These are phyloP conservation scores for Ahaetulla prasina DNA, from an alignment of 2,113 vertebrate species.

Conservation along the genomic window DNA sequence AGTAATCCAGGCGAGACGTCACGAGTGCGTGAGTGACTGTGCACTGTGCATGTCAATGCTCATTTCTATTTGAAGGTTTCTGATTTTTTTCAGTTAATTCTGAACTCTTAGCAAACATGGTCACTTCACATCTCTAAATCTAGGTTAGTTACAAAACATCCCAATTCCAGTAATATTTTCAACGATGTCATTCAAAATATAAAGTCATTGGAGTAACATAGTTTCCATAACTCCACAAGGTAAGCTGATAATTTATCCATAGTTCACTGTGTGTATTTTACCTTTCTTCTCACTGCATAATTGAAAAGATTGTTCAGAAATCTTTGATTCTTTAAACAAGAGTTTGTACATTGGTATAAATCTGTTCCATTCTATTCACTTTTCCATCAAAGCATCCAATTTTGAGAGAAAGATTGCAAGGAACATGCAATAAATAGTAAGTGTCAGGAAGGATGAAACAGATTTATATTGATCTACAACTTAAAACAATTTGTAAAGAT, in stretches of 20 bases:
- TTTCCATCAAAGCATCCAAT: not conserved
- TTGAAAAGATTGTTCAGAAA: not conserved
- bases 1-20: too few species aligned
- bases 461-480: not conserved
- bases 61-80: not conserved
- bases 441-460: not conserved
- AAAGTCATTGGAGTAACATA: not conserved
- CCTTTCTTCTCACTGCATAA: not conserved
- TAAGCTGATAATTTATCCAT: not conserved
- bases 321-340: not conserved
- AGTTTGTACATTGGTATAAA: not conserved
- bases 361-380: not conserved
- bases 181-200: not conserved
- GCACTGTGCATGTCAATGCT: not conserved
- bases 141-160: not conserved
- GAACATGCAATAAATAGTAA: not conserved
- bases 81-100: not conserved
- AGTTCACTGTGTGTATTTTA: not conserved
- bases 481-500: slow-evolving; percentile 38
- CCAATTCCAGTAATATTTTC: not conserved
- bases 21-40: too few species aligned
- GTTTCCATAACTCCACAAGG: not conserved
- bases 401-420: not conserved
- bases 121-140: not conserved
- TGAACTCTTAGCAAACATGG: not conserved